Percentiles rank a stretch among this genome's conserved stretches.
These are phyloP conservation scores for Esox lucius DNA, from an alignment of 2,797 vertebrate species.

Conservation along the genomic window DNA sequence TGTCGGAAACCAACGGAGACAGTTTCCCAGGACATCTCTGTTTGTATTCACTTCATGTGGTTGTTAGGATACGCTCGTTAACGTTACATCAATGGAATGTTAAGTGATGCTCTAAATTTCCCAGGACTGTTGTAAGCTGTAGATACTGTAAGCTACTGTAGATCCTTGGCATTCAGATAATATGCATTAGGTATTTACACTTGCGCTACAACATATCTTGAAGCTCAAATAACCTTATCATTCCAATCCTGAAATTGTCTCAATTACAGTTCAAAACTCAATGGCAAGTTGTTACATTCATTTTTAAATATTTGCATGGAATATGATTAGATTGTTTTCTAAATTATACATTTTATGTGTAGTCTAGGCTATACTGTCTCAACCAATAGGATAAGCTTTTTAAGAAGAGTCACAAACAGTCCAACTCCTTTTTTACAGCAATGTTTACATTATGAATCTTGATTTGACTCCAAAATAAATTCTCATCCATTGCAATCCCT, in stretches of 20 bases:
- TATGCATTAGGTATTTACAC: background rate
- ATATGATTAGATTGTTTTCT: background rate
- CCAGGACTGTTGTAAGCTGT: background rate
- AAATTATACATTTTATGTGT: background rate
- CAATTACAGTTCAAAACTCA: background rate
- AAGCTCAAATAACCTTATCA: background rate
- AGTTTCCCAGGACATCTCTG: constrained; percentile 7
- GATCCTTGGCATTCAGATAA: constrained; percentile 38
- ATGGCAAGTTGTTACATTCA: background rate
- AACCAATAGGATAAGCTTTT: background rate
- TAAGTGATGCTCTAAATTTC: constrained; percentile 59
- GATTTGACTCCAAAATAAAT: constrained; percentile 16
- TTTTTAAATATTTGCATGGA: background rate
- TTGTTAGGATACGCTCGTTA: constrained; percentile 53
- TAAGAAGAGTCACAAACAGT: constrained; percentile 5
- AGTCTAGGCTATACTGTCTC: background rate
- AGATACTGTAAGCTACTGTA: constrained; percentile 7
- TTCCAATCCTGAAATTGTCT: background rate
- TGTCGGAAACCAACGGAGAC: background rate
- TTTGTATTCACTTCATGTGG: constrained; percentile 52
- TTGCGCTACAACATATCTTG: background rate
- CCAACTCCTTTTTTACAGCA: background rate
- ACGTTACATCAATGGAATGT: constrained; percentile 53
- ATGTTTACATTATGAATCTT: constrained; percentile 3
- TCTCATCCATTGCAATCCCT: constrained; percentile 9